phyloP scores from a whole-genome alignment of 1,140 invertebrate species.

The Pseudomyrmex pallidus region DNA sequence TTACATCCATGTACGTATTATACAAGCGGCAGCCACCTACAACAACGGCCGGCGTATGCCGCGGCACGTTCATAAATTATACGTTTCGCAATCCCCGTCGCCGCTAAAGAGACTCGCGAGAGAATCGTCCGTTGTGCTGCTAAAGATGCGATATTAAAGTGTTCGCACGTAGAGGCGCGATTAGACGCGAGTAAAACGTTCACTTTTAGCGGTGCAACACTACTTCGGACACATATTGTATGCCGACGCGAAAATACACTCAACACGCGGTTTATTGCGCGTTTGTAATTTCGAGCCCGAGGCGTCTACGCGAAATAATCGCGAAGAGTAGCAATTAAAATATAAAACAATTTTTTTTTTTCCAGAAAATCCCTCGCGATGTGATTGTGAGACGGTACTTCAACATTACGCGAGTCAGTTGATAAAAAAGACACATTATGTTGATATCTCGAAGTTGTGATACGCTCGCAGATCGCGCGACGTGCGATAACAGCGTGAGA shows the following conservation, averaged over 20 bases:
- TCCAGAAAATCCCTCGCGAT: too few species aligned
- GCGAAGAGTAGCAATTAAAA: background rate
- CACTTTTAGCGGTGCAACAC: background rate
- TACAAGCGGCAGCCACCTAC: slow-evolving; percentile 65
- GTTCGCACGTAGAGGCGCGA: background rate
- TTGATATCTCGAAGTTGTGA: background rate
- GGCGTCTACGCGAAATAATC: too few species aligned
- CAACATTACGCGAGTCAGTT: background rate
- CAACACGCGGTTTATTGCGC: background rate
- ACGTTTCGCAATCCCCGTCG: slow-evolving; percentile 65
- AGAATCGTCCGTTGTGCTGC: slow-evolving; percentile 19
- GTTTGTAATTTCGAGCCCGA: background rate
- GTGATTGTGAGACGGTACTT: too few species aligned
- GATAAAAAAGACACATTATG: background rate
- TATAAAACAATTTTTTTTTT: background rate
- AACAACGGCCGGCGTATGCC: slow-evolving; percentile 55
- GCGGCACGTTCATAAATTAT: slow-evolving; percentile 70
- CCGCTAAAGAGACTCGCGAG: slow-evolving; percentile 46
- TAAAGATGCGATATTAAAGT: slow-evolving; percentile 27
- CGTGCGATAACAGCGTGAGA: slow-evolving; percentile 50
- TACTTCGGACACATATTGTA: background rate
- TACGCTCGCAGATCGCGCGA: background rate
- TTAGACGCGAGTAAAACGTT: slow-evolving; percentile 13
- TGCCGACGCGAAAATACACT: background rate
- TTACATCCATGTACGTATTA: slow-evolving; percentile 42